These are phyloP conservation scores for Periplaneta americana DNA, from an alignment of 1,140 invertebrate species.

Conservation along the genomic window DNA sequence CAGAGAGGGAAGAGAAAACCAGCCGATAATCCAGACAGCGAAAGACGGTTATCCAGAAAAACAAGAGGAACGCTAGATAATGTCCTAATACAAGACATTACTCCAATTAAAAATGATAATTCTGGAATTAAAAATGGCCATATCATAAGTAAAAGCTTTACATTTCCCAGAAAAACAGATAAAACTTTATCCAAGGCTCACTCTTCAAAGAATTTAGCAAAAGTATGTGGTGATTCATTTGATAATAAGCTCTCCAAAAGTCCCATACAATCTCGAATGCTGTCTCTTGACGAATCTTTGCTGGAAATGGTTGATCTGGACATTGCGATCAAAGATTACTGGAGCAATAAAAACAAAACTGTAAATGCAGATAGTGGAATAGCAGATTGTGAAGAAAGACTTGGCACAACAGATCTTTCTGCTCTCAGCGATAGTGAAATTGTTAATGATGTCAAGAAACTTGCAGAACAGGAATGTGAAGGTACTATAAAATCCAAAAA, in stretches of 20 bases:
- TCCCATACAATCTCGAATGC: background rate
- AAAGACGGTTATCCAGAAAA: background rate
- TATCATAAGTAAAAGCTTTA: background rate
- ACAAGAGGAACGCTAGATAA: background rate
- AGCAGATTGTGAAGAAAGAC: background rate
- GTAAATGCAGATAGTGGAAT: background rate
- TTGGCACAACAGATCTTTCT: background rate
- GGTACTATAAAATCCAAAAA: background rate
- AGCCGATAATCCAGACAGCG: background rate
- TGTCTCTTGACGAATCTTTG: conserved; percentile 3
- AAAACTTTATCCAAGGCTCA: background rate
- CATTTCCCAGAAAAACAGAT: background rate
- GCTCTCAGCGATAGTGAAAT: background rate
- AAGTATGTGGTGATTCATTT: background rate
- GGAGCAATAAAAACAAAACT: background rate
- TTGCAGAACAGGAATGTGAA: background rate
- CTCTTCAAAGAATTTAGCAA: background rate
- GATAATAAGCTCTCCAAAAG: background rate
- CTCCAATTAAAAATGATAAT: background rate
- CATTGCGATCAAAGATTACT: background rate
- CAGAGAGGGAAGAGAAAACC: background rate
- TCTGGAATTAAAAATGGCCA: background rate
- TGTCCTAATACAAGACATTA: background rate
- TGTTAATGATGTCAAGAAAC: background rate
- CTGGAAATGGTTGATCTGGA: conserved; percentile 1